These are phyloP conservation scores for Brienomyrus longianalis DNA, from an alignment of 2,113 vertebrate genomes.

Conservation along the genomic window DNA sequence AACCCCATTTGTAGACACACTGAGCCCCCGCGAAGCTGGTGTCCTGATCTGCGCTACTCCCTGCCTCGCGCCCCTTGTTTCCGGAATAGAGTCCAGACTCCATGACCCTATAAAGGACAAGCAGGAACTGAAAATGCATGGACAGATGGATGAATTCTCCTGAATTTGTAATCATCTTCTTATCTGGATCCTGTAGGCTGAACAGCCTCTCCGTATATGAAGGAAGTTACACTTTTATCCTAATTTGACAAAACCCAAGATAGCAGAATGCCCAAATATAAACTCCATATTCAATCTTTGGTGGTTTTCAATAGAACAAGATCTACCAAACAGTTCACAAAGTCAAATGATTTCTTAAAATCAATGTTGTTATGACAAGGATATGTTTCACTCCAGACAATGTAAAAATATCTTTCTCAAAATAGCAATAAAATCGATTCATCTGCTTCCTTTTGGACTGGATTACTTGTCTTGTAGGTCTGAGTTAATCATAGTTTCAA, in stretches of 20 bases:
- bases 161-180: not conserved
- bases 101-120: not conserved
- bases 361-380: not conserved
- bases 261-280: not conserved
- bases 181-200: not conserved
- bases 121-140: not conserved
- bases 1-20: not conserved
- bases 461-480: not conserved
- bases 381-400: not conserved
- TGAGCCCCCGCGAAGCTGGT: not conserved
- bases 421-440: not conserved
- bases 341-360: not conserved
- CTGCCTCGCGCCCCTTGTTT: not conserved
- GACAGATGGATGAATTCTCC: not conserved
- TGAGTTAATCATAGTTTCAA: not conserved
- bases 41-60: not conserved
- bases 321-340: not conserved
- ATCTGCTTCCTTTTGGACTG: not conserved
- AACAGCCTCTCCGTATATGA: not conserved
- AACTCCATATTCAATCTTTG: not conserved
- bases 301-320: not conserved
- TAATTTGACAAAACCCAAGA: not conserved
- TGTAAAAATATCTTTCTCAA: not conserved
- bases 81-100: not conserved
- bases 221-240: not conserved